Conservation (phyloP, 2,797 vertebrate genomes). For the Channallabes apus region DNA sequence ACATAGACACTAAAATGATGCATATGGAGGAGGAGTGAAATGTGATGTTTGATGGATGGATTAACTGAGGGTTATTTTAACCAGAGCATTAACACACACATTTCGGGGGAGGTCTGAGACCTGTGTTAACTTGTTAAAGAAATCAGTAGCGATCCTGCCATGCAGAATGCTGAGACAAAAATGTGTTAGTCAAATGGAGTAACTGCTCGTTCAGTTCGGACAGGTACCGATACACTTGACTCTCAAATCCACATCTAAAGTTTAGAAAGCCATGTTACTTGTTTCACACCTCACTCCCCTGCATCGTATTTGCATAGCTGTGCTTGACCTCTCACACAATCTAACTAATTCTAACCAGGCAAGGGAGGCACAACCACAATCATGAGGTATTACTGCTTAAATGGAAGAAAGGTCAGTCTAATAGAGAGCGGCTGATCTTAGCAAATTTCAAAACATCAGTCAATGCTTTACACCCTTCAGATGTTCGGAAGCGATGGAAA, state of each 20-base stretch:
- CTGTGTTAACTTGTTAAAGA: no score
- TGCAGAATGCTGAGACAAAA: not conserved
- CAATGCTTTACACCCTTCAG: not conserved
- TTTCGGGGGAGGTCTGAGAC: no score
- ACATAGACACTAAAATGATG: no score
- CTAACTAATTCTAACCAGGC: not conserved
- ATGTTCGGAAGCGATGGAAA: not conserved
- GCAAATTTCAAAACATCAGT: not conserved
- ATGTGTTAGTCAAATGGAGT: not conserved
- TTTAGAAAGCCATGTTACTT: not conserved
- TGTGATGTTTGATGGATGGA: no score
- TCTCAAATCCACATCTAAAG: not conserved
- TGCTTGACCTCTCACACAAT: not conserved
- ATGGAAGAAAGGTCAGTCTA: not conserved
- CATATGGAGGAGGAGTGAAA: no score
- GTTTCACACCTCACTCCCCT: not conserved
- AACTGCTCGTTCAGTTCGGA: not conserved
- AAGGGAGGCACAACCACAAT: not conserved
- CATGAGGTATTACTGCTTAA: not conserved
- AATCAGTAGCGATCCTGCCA: not conserved
- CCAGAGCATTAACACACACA: no score
- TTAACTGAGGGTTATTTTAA: no score
- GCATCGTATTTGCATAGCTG: not conserved
- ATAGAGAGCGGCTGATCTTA: not conserved
- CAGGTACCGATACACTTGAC: not conserved